phyloP scores from a whole-genome alignment of 2,797 vertebrate species.

The Micrastur ruficollis region DNA sequence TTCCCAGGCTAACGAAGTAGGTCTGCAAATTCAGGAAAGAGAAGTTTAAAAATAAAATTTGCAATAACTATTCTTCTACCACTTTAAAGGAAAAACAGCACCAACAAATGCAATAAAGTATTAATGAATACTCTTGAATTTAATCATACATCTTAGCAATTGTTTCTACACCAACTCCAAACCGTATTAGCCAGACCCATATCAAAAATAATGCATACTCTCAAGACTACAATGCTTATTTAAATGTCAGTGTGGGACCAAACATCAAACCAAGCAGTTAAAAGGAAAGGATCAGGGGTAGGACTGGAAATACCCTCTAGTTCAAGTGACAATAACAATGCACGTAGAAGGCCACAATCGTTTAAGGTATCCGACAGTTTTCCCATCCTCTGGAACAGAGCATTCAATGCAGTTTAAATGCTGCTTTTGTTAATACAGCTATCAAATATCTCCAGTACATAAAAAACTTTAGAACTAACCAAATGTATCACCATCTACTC shows the following conservation, averaged over 20 bases:
- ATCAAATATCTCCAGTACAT: background rate
- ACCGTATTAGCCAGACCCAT: background rate
- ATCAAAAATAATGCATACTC: background rate
- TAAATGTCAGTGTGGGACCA: background rate
- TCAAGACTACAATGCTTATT: background rate
- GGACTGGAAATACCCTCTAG: background rate
- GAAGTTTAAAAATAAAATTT: background rate
- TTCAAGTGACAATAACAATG: background rate
- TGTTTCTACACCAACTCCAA: background rate
- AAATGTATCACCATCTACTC: background rate
- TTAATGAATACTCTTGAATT: background rate
- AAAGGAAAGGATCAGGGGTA: background rate
- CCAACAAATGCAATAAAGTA: background rate
- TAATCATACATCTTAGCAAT: background rate
- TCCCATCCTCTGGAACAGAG: background rate
- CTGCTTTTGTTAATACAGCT: background rate
- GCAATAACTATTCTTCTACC: background rate
- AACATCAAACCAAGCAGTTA: background rate
- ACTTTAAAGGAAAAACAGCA: background rate
- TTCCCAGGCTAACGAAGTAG: slow-evolving; percentile 97
- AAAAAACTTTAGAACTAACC: background rate
- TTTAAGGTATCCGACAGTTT: background rate
- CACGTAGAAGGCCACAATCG: background rate
- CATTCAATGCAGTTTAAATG: background rate
- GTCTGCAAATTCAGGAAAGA: slow-evolving; percentile 77